Base-by-base conservation (phyloP, 1,140 invertebrate genomes). In the Aleiodes sp. region DNA sequence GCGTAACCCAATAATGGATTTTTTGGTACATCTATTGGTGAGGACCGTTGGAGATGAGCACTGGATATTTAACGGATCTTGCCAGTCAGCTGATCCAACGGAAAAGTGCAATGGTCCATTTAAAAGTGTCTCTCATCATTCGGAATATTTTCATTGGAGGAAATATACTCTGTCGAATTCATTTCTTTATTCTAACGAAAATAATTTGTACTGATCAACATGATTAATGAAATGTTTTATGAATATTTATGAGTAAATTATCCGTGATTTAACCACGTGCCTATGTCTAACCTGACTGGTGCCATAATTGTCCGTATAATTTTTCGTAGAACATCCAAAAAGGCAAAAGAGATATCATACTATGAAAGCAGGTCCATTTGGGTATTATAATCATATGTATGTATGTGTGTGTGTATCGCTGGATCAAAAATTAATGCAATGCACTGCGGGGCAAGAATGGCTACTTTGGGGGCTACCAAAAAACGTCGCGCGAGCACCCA, bases 401-500 rank as follows among this genome's bases (percentile, higher is more conserved):
- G n/a, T n/a, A n/a, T n/a, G 71, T 14, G 67, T 74, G 66, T 76
- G 72, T 70, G 21, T 52, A 31, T 61, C 59, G 60, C 62, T 62
- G 73, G 62, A 79, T 79, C 72, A 75, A 75, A 79, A 78, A 82
- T 82, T 77, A 82, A 82, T 82, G 79, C 76, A 80, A 80, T 78
- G 78, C 78, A 80, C 75, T 73, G 71, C 70, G 66, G 74, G 69
- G 61, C 61, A 56, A 70, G 70, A 73, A 63, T 41, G 60, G 70
- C 68, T 71, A 69, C 57, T 70, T 56, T 28, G 59, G 59, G 60
- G 41, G 29, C 46, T 61, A 63, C 65, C 16, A 19, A 37, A n/a
- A 64, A 68, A 63, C 19, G 39, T 67, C 64, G 68, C 39, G 39
- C 64, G 70, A 71, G 46, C 61, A 70, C 72, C 73, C 68, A 28